These are phyloP conservation scores for Drosophila neocordata DNA, from an alignment of 1,140 invertebrate genomes.

Conservation along the genomic window DNA sequence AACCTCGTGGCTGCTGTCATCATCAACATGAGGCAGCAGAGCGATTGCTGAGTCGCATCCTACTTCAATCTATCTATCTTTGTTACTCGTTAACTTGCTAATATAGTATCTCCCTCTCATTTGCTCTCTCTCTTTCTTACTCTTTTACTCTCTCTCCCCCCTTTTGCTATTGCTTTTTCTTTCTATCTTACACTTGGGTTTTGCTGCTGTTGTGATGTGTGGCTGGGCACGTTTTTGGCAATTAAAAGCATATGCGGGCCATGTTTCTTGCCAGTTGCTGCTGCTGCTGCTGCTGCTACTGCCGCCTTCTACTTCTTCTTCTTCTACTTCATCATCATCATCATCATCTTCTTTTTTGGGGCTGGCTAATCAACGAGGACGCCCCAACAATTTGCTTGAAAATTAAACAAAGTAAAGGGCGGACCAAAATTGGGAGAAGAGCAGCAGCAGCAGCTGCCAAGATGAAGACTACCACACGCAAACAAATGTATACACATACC, in stretches of 20 bases:
- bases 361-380: constrained; percentile 71
- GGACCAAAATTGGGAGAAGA: constrained; percentile 9
- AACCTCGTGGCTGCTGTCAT: constrained; percentile 62
- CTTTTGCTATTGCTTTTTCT: not conserved
- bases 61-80: not conserved
- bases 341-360: not conserved
- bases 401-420: constrained; percentile 63
- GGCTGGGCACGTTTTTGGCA: constrained; percentile 60
- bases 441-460: constrained; percentile 42
- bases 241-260: constrained; percentile 77
- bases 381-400: constrained; percentile 66
- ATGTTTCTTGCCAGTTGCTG: constrained; percentile 15
- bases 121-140: not conserved
- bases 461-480: constrained; percentile 52
- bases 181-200: constrained; percentile 8
- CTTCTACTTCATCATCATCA: not conserved
- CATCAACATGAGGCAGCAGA: constrained; percentile 29
- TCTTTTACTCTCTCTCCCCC: not conserved
- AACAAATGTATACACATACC: constrained; percentile 45
- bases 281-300: too few species aligned
- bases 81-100: not conserved
- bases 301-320: not conserved
- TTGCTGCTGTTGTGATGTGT: constrained; percentile 47
- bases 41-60: not conserved
- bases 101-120: not conserved